These are phyloP conservation scores for Perithous albicinctus DNA, from an alignment of 2,888 invertebrate genomes.

Conservation along the genomic window DNA sequence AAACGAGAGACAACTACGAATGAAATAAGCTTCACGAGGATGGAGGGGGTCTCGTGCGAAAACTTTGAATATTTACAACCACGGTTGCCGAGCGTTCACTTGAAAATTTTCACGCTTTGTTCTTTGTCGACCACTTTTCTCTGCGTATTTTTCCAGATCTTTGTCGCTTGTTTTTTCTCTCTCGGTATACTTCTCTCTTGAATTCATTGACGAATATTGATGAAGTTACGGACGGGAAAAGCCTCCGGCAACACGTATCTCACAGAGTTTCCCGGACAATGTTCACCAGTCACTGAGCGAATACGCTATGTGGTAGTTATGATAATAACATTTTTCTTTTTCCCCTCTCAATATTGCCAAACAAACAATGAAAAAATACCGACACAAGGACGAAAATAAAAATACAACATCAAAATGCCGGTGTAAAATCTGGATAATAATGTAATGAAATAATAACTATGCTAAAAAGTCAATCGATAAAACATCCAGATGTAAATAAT, in stretches of 20 bases:
- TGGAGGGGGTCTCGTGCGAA: slow-evolving; percentile 51
- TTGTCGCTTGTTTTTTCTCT: slow-evolving; percentile 32
- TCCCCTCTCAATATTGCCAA: neutral
- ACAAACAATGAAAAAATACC: neutral
- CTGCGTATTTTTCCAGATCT: slow-evolving; percentile 44
- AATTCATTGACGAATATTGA: slow-evolving; percentile 79
- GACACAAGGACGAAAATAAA: neutral
- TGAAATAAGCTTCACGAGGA: slow-evolving; percentile 40
- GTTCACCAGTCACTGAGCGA: slow-evolving; percentile 6
- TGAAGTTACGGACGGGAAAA: slow-evolving; percentile 73
- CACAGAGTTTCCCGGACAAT: slow-evolving; percentile 44
- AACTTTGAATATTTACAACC: slow-evolving; percentile 80
- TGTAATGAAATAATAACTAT: neutral
- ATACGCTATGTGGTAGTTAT: neutral
- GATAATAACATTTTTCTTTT: neutral
- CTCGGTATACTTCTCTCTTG: slow-evolving; percentile 47
- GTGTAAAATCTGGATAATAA: neutral
- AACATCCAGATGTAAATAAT: neutral
- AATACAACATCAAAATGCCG: neutral
- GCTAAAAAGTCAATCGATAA: neutral
- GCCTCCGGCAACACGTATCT: slow-evolving; percentile 27
- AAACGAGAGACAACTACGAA: slow-evolving; percentile 2
- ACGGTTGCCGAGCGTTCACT: slow-evolving; percentile 54
- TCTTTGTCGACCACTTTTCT: slow-evolving; percentile 44
- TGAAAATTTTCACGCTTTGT: slow-evolving; percentile 45